Evolutionary conservation across 2,888 invertebrate species (phyloP), one percentile per base, ranked within the genome.

Genomic region (Xestia ashworthii): DNA sequence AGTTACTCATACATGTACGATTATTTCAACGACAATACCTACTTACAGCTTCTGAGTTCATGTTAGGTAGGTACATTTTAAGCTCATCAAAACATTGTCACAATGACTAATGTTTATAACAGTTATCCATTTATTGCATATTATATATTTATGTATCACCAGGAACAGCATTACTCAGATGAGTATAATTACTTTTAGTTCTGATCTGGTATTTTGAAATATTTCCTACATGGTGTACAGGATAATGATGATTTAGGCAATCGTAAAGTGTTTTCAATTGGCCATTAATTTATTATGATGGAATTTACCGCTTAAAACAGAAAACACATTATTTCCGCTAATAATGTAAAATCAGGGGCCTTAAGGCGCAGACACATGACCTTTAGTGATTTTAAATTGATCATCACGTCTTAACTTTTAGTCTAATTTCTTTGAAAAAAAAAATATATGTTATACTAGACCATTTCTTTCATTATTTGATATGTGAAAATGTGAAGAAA

Each of bases 101-200:
- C 68, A 67, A 44, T 86, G 83, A 86, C 60, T 83, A 83, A 76
- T 74, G 25, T 53, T 32, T 58, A 55, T 60, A 44, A 68, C 71
- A 62, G 71, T 72, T 84, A 76, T 65, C 48, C 64, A 76, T 68
- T 70, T 71, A 76, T 65, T 71, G 38, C 48, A 62, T 69, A 60
- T 48, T 64, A 64, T 60, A 53, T 76, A 75, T 22, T n/a, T 41
- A 44, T 66, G 38, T 78, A 64, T 76, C 60, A 76, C 44, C 76
- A 81, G 76, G 76, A 81, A 84, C 64, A 69, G 71, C 46, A 64
- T 76, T 84, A 82, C 64, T 66, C 58, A 80, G 38, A 70, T n/a
- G 19, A 75, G 71, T 79, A 79, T 64, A 62, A 71, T 67, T 58
- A 55, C 66, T 65, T 44, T 44, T 77, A 81, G 14, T 55, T 74